Conservation (phyloP, 2,113 vertebrate species). For the Phyllopteryx taeniolatus region DNA sequence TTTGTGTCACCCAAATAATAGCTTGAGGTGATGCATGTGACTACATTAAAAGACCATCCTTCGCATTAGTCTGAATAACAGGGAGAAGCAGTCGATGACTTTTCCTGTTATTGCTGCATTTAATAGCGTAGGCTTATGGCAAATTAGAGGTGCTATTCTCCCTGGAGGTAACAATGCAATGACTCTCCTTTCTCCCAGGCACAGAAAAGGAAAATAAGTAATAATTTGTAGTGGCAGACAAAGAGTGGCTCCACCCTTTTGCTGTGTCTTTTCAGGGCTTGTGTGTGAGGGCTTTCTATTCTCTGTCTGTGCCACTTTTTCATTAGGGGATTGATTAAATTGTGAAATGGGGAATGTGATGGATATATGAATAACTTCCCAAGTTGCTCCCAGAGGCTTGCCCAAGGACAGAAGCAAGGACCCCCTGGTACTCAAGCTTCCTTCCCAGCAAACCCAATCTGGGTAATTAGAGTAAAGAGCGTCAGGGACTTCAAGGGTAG, state of each 20-base stretch:
- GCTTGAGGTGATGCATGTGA: slow-evolving; percentile 40
- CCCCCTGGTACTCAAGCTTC: slow-evolving; percentile 50
- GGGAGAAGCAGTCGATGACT: slow-evolving; percentile 74
- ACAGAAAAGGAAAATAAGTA: slow-evolving; percentile 74
- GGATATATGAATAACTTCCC: slow-evolving; percentile 74
- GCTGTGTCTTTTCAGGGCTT: slow-evolving; percentile 71
- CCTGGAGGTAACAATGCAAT: slow-evolving; percentile 66
- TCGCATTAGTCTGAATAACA: slow-evolving; percentile 63
- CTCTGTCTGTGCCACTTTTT: slow-evolving; percentile 57
- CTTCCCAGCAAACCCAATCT: slow-evolving; percentile 77
- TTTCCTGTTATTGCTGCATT: slow-evolving; percentile 83
- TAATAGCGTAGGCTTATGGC: slow-evolving; percentile 83
- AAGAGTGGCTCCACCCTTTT: slow-evolving; percentile 70
- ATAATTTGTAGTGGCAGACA: slow-evolving; percentile 76
- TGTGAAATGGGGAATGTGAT: slow-evolving; percentile 74
- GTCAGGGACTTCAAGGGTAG: slow-evolving; percentile 54
- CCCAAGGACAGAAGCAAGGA: slow-evolving; percentile 74
- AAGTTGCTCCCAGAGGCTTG: slow-evolving; percentile 71
- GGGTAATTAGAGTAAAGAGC: slow-evolving; percentile 75
- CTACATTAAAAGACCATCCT: slow-evolving; percentile 57
- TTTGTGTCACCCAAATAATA: slow-evolving; percentile 45
- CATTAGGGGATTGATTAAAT: slow-evolving; percentile 81
- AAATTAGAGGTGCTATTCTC: slow-evolving; percentile 84
- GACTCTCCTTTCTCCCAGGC: slow-evolving; percentile 38
- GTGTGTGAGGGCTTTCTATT: slow-evolving; percentile 39